Evolutionary conservation across 2,888 invertebrate genomes (phyloP).

Genomic region (Schizotus pectinicornis): DNA sequence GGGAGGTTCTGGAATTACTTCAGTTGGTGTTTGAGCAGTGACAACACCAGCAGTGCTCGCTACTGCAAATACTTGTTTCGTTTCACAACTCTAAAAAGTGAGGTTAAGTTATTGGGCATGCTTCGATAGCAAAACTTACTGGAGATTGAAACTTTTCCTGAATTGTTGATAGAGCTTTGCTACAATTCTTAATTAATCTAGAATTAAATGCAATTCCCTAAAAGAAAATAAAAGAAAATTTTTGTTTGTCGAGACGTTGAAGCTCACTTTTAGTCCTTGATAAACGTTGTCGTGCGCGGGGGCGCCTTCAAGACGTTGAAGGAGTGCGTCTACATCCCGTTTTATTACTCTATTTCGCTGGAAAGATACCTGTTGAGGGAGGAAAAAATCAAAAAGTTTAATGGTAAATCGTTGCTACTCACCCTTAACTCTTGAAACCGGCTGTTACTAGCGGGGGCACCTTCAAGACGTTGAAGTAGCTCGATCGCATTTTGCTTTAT

Average conservation of each 20-base stretch:
- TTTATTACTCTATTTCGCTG: conserved; percentile 15
- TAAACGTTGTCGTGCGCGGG: not conserved
- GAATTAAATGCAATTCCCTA: not conserved
- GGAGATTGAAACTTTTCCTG: conserved; percentile 6
- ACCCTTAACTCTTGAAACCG: too few relatives aligned
- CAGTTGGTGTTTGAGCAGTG: conserved; percentile 32
- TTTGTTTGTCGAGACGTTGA: not conserved
- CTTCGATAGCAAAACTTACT: not conserved
- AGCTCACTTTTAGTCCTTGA: not conserved
- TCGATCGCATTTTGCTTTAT: conserved; percentile 1
- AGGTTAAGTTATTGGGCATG: not conserved
- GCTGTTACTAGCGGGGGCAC: too few relatives aligned
- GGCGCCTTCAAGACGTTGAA: not conserved
- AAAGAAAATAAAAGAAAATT: not conserved
- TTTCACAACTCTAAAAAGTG: conserved; percentile 16
- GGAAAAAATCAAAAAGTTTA: conserved; percentile 4
- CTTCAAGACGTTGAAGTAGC: not conserved
- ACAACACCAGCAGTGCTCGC: conserved; percentile 20
- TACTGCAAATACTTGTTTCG: conserved; percentile 14
- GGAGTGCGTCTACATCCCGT: not conserved
- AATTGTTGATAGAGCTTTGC: conserved; percentile 6
- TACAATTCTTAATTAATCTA: conserved; percentile 2
- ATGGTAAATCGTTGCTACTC: too few relatives aligned
- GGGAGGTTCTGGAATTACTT: conserved; percentile 34
- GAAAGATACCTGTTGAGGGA: conserved; percentile 17